phyloP scores from a whole-genome alignment of 1,140 invertebrate genomes.

The Lerema accius region DNA sequence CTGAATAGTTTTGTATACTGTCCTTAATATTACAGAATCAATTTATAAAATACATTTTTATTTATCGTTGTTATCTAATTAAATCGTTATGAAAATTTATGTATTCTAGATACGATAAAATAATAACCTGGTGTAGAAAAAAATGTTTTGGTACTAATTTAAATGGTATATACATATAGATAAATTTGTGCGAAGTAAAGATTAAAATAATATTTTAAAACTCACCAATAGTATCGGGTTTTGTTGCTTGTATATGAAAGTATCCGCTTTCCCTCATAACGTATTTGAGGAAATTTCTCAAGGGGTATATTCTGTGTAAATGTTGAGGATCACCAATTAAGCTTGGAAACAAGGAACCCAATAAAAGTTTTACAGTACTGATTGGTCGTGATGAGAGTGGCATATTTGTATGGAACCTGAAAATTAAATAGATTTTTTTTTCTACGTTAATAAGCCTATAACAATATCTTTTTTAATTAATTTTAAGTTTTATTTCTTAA shows the following conservation, averaged over 20 bases:
- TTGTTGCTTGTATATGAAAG: constrained; percentile 93
- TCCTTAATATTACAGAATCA: no score
- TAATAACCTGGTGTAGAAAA: no score
- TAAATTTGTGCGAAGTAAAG: no score
- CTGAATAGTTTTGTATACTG: not conserved
- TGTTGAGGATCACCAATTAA: constrained; percentile 83
- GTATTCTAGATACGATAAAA: not conserved
- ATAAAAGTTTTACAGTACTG: constrained; percentile 77
- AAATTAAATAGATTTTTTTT: no score
- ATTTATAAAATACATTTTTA: no score
- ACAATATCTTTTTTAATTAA: not conserved
- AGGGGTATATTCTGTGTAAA: constrained; percentile 85
- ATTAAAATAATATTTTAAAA: not conserved
- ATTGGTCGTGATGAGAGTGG: constrained; percentile 69
- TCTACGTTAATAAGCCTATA: no score
- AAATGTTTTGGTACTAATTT: no score
- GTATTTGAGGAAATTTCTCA: constrained; percentile 73
- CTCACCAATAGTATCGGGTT: constrained; percentile 95
- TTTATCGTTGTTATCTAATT: no score
- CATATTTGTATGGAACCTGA: constrained; percentile 87
- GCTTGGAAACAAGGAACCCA: constrained; percentile 78
- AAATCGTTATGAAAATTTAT: no score
- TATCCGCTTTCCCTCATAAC: constrained; percentile 91
- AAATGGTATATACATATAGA: no score
- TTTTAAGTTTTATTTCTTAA: no score